Conservation (phyloP, 2,797 vertebrate genomes). For the Odontamblyopus lacepedii region DNA sequence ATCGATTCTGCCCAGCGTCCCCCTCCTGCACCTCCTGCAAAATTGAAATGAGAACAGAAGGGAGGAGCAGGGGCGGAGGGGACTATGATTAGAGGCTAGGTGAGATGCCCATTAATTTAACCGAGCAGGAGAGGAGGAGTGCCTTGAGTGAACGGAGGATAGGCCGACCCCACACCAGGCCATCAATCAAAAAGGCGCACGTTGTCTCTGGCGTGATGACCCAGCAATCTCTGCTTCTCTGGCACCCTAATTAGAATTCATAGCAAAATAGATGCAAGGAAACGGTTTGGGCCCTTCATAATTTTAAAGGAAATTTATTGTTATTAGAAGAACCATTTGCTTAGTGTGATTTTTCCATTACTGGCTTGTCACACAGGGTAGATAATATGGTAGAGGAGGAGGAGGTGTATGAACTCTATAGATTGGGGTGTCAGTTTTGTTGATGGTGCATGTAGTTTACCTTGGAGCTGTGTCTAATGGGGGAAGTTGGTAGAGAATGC, state of each 20-base stretch:
- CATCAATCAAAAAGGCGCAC: conserved; percentile 89
- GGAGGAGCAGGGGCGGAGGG: conserved; percentile 55
- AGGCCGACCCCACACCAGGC: conserved; percentile 81
- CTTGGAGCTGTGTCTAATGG: conserved; percentile 93
- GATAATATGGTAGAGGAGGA: conserved; percentile 86
- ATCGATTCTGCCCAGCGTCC: conserved; percentile 91
- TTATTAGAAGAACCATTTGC: conserved; percentile 99
- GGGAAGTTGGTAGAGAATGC: conserved; percentile 89
- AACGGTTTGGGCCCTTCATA: conserved; percentile 96
- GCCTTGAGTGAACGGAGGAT: conserved; percentile 76
- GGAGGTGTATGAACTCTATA: conserved; percentile 85
- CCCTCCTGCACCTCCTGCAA: conserved; percentile 77
- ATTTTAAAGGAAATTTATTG: conserved; percentile 99
- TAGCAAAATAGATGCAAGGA: conserved; percentile 99
- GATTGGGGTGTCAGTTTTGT: conserved; percentile 97
- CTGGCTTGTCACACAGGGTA: conserved; percentile 95
- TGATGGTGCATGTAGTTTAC: conserved; percentile 99
- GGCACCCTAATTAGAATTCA: conserved; percentile 97
- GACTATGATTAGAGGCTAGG: conserved; percentile 91
- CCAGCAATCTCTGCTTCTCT: conserved; percentile 92
- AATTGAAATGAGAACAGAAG: conserved; percentile 93
- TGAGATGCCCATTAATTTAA: conserved; percentile 93
- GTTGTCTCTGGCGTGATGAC: conserved; percentile 92
- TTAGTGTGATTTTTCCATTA: conserved; percentile 99
- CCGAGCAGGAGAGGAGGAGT: conserved; percentile 73